Base-by-base conservation (phyloP, 2,888 invertebrate species). In the Pemphredon lugubris region DNA sequence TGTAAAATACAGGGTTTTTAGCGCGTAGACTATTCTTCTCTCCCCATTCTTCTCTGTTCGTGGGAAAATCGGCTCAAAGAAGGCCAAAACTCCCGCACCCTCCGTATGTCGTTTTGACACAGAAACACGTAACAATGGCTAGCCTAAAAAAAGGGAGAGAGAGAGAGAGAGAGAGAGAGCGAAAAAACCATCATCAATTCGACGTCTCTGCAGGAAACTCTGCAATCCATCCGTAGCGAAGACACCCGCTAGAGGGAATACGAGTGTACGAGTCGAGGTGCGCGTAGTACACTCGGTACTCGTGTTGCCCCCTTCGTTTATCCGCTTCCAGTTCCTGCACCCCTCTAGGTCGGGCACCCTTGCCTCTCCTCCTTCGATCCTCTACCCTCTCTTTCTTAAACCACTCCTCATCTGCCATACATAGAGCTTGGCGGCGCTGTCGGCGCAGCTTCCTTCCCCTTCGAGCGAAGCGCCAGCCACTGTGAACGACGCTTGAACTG, bases 401-500 rank as follows among this genome's bases (percentile, higher is more conserved):
- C 75, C 77, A 67, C 60, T 67, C 69, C 75, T 77, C 75, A 66
- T 70, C 59, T 44, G 71, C 70, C 60, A 51, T 58, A 57, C 48
- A 51, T 58, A 66, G 65, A 68, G 63, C 57, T 51, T 58, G 70
- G 73, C 66, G 77, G 73, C 74, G 70, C 77, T 80, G 71, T 60
- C 77, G 68, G 55, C 77, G 67, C 63, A 70, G 74, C 66, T 77
- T 75, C 74, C 77, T 80, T 77, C 80, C 77, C 82, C 77, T 68
- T 68, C 68, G 78, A 67, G 54, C 58, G 65, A 64, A 69, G 77
- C 82, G 75, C 72, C 64, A 77, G 75, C 72, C 64, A 77, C 72
- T 75, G 64, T 68, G 80, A 82, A 72, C 83, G 72, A 74, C 69
- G 73, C 83, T 79, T 77, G 68, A 80, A 77, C 77, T 74, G 79